A percentile compares a stretch with the other conserved stretches of the same genome.
These are phyloP conservation scores for Hermatobates lingyangjiaoensis DNA, from an alignment of 1,140 invertebrate species.

Conservation along the genomic window DNA sequence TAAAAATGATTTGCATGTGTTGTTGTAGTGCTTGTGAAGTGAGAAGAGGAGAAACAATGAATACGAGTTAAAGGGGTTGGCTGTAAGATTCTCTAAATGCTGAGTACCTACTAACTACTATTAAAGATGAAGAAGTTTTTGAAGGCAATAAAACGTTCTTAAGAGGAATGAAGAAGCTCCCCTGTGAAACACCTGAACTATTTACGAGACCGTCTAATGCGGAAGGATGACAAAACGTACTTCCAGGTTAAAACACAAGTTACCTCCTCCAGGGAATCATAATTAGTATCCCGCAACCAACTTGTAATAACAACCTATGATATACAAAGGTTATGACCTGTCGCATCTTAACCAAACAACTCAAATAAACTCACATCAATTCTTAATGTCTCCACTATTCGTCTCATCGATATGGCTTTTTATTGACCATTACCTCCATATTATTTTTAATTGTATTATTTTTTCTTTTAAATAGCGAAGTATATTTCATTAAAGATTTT, in stretches of 20 bases:
- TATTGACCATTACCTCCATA: background rate
- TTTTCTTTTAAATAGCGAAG: background rate
- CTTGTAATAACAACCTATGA: background rate
- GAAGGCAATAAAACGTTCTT: slow-evolving; percentile 1
- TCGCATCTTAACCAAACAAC: background rate
- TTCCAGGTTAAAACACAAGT: background rate
- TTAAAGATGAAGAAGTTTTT: background rate
- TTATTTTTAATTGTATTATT: background rate
- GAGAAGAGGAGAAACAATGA: no score
- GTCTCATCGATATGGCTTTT: no score
- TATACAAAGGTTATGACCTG: no score
- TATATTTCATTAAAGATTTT: no score
- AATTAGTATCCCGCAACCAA: background rate
- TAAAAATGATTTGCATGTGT: no score
- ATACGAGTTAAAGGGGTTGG: background rate
- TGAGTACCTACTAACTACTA: no score
- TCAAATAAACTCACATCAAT: background rate
- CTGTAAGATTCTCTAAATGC: background rate
- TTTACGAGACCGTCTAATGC: background rate
- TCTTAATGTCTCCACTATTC: no score
- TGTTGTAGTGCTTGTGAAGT: no score
- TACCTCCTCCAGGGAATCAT: background rate
- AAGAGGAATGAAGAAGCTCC: background rate
- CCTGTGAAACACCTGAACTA: no score
- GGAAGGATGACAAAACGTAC: background rate